Evolutionary conservation across 2,113 vertebrate genomes (phyloP).

Genomic region (Elachura formosa): DNA sequence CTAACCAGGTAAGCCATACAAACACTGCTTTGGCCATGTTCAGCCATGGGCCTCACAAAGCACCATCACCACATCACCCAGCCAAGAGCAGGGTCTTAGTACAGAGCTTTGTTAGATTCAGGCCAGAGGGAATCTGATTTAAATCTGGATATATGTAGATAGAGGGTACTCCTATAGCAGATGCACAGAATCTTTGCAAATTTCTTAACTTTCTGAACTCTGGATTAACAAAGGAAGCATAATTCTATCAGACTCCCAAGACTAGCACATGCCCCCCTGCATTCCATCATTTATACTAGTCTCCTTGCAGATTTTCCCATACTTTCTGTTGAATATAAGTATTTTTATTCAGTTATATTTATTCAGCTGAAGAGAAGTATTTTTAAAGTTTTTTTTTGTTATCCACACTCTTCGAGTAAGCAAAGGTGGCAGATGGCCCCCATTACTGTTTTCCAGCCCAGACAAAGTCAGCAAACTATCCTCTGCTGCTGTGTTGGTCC

Average conservation of each 20-base stretch:
- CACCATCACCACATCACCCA: not conserved
- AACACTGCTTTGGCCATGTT: not conserved
- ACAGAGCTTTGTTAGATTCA: not conserved
- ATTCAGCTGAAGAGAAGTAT: not conserved
- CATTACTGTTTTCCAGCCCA: not conserved
- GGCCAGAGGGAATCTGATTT: not conserved
- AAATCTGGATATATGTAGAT: not conserved
- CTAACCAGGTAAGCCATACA: slow-evolving; percentile 60
- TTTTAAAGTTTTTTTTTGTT: not conserved
- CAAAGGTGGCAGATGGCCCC: not conserved
- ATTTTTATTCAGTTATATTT: too few species aligned
- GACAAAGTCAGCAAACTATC: not conserved
- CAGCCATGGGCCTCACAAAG: not conserved
- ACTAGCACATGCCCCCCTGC: fast-evolving
- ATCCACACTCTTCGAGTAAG: not conserved
- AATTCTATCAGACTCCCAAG: not conserved
- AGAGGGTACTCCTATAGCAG: not conserved
- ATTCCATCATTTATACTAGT: not conserved
- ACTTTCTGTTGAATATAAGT: too few species aligned
- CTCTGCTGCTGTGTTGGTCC: not conserved
- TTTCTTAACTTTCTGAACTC: not conserved
- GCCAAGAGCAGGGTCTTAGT: not conserved
- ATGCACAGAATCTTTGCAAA: not conserved
- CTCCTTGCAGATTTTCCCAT: not conserved
- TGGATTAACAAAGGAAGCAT: not conserved